Evolutionary conservation across 2,113 vertebrate genomes (phyloP), one percentile per base, ranked within the genome.

Genomic region (Nibea albiflora): DNA sequence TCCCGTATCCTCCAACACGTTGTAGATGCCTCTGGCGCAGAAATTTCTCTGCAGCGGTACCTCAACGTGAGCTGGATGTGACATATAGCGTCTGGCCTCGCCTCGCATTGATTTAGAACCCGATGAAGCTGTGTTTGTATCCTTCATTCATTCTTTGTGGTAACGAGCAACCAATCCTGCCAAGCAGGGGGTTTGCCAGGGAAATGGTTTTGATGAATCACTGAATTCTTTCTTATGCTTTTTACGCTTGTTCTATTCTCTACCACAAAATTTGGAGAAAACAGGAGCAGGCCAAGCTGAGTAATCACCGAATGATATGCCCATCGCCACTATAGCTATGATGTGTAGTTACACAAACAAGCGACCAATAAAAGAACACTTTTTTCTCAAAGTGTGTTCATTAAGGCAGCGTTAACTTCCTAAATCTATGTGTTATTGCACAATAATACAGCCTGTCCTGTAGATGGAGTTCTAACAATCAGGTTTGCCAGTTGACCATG

Each of bases 91-190:
- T 60, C 64, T 46, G 46, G 14, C 44, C 14, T 24, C 17, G 22
- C 4, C 1, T 4, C 47, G 61, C 47, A 49, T 73, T 66, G 17
- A 53, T 44, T 19, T 54, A 31, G 69, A 20, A 46, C 22, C 57
- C 24, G 2, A 50, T 57, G 15, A 39, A 47, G 57, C 56, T 49
- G 50, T 49, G 19, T 78, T 69, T 52, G 63, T 31, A 31, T 31
- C 11, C 14, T 61, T 31, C 35, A 75, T 12, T 62, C 16, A 69
- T 62, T 69, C 49, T 49, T 42, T 72, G 58, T 58, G 31, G 54
- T 35, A 10, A 39, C 10, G 9, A 67, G 42, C 65, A 60, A 53
- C 77, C 53, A 47, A 47, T 15, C 0, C 11, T 4, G 20, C n/a
- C 20, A 68, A 56, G 52, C 47, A 22, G 50, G 15, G 0, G 4